These are phyloP conservation scores for Lissocephala sabroskyi DNA, from an alignment of 2,888 invertebrate genomes.

Conservation along the genomic window DNA sequence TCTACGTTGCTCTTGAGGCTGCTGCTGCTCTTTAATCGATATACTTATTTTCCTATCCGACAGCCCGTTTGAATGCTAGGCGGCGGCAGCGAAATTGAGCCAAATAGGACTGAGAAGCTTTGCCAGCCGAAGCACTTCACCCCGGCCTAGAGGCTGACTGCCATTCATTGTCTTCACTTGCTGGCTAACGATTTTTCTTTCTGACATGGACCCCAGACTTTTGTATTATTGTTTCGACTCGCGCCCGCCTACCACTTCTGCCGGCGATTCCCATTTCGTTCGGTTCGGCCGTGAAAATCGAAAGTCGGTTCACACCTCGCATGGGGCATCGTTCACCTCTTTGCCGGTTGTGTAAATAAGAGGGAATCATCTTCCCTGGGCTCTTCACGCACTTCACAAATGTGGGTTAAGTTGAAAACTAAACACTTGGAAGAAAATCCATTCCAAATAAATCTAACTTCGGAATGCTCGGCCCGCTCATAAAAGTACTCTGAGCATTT, in stretches of 20 bases:
- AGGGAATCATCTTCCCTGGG: slow-evolving; percentile 14
- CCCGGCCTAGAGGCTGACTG: slow-evolving; percentile 1
- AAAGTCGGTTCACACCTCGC: slow-evolving; percentile 55
- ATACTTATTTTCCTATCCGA: neutral
- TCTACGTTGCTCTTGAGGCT: slow-evolving; percentile 39
- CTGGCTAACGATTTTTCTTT: slow-evolving; percentile 11
- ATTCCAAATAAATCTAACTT: too few relatives aligned
- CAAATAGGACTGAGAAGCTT: slow-evolving; percentile 7
- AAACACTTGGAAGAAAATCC: slow-evolving; percentile 28
- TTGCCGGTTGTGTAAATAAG: neutral
- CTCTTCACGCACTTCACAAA: slow-evolving; percentile 5
- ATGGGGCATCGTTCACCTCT: neutral
- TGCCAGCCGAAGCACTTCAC: slow-evolving; percentile 29
- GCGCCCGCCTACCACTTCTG: slow-evolving; percentile 19
- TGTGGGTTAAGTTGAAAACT: slow-evolving; percentile 51
- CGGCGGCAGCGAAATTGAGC: slow-evolving; percentile 45
- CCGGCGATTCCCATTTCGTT: slow-evolving; percentile 41
- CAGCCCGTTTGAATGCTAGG: slow-evolving; percentile 13
- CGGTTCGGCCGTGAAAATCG: slow-evolving; percentile 55
- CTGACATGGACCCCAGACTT: too few relatives aligned
- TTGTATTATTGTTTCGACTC: too few relatives aligned
- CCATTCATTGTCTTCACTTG: neutral
- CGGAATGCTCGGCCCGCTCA: too few relatives aligned
- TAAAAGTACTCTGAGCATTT: too few relatives aligned
- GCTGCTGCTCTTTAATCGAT: slow-evolving; percentile 50